These are phyloP conservation scores for Gnathonemus longibarbis DNA, from an alignment of 2,113 vertebrate species.

Conservation along the genomic window DNA sequence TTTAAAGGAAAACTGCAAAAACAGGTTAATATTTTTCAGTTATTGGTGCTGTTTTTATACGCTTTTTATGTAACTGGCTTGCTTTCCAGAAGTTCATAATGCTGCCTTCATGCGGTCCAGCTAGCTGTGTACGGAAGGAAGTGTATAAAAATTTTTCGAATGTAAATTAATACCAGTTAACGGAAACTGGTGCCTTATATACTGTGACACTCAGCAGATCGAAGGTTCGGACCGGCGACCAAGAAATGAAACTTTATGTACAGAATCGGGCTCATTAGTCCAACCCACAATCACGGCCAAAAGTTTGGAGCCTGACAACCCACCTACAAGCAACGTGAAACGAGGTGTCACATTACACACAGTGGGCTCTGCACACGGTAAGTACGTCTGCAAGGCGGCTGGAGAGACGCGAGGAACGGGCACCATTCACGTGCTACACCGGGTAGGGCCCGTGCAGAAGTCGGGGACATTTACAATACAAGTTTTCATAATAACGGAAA, in stretches of 20 bases:
- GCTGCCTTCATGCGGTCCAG: too few species aligned
- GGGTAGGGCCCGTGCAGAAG: background rate
- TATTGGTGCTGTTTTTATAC: too few species aligned
- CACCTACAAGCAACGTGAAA: background rate
- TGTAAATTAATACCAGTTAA: too few species aligned
- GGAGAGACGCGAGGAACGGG: background rate
- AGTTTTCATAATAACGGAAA: background rate
- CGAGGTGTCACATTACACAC: background rate
- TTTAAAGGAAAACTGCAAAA: too few species aligned
- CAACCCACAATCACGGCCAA: background rate
- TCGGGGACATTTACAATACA: background rate
- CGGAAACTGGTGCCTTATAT: too few species aligned
- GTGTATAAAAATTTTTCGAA: too few species aligned
- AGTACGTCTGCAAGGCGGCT: background rate
- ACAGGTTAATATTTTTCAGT: too few species aligned
- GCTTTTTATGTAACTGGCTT: too few species aligned
- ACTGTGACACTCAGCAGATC: too few species aligned
- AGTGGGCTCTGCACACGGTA: background rate
- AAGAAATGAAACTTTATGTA: background rate
- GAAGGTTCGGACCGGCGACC: too few species aligned
- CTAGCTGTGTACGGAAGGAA: too few species aligned
- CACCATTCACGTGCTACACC: background rate
- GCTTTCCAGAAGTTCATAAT: too few species aligned
- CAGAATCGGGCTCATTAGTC: background rate
- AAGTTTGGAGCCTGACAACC: background rate